Base-by-base conservation (phyloP, 2,888 invertebrate species). In the Phasia obesa region DNA sequence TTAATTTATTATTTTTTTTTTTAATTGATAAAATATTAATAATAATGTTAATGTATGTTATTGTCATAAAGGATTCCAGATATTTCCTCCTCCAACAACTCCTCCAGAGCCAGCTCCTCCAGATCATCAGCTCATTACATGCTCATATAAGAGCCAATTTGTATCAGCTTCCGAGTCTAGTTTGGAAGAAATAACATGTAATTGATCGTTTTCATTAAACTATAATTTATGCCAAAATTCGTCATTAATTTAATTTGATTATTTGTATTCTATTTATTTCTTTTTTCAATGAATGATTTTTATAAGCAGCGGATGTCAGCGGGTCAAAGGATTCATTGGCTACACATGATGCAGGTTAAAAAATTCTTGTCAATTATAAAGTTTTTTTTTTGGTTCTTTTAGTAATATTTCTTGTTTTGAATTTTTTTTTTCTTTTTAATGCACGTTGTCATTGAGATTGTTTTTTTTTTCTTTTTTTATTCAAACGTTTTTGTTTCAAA, bases 101-200 rank as follows among this genome's bases (percentile, higher is more conserved):
- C 96, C 96, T 62, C 96, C 96, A 47, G 96, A 96, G 91, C 96
- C 96, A 59, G 96, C 96, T 78, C 96, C 96, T 64, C 96, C 96
- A 77, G 96, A 96, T 90, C 95, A 95, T 90, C 93, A 94, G 88
- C 93, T 94, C 92, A 93, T 93, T 86, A 91, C 91, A 86, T 92
- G 91, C 88, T 90, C 91, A 87, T 90, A 91, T 88, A 91, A 91
- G 89, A 90, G 93, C 87, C 92, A 92, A 88, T 92, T 92, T 85
- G 93, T 93, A 86, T 93, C 93, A 85, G 92, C 92, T 87, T 93
- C 93, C 85, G 93, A 93, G 90, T 94, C 94, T 88, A 94, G 94
- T 91, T 92, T 94, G 89, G 94, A 94, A 89, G 94, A 94, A 90
- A 93, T 93, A 87, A 93, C 93, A 91, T 94, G 93, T 93, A 93